phyloP scores from a whole-genome alignment of 2,888 invertebrate species.

The Adineta ricciae region DNA sequence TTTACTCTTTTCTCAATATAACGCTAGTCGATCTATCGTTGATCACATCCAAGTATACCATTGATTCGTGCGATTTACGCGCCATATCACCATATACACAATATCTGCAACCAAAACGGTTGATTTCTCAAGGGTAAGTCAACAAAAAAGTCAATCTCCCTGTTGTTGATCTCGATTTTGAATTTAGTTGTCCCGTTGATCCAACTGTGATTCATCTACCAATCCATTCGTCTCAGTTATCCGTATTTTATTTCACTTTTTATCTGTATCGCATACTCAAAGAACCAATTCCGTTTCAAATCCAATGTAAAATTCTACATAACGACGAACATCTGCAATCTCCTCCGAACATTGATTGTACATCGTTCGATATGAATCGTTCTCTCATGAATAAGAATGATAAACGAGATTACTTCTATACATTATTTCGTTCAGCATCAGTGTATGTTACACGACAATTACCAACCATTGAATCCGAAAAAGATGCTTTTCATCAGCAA shows the following conservation, averaged over 20 bases:
- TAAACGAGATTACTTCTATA: background rate
- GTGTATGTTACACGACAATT: background rate
- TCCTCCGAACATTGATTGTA: background rate
- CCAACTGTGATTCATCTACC: background rate
- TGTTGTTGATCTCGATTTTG: background rate
- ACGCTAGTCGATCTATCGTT: background rate
- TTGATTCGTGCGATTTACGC: background rate
- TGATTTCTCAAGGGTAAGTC: background rate
- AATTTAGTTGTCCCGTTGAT: constrained; percentile 4
- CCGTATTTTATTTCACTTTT: background rate
- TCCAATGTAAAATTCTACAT: background rate
- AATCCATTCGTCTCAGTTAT: background rate
- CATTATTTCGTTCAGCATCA: background rate
- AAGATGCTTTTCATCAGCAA: background rate
- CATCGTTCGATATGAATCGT: background rate
- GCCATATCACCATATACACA: background rate
- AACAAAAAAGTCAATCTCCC: background rate
- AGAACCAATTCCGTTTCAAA: background rate
- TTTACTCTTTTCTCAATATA: background rate
- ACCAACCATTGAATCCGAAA: background rate
- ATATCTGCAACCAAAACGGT: background rate
- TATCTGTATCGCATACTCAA: background rate
- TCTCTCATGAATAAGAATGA: background rate
- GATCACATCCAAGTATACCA: background rate
- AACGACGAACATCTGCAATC: background rate